Evolutionary conservation across 2,888 invertebrate species (phyloP).

Genomic region (Euproctis similis): DNA sequence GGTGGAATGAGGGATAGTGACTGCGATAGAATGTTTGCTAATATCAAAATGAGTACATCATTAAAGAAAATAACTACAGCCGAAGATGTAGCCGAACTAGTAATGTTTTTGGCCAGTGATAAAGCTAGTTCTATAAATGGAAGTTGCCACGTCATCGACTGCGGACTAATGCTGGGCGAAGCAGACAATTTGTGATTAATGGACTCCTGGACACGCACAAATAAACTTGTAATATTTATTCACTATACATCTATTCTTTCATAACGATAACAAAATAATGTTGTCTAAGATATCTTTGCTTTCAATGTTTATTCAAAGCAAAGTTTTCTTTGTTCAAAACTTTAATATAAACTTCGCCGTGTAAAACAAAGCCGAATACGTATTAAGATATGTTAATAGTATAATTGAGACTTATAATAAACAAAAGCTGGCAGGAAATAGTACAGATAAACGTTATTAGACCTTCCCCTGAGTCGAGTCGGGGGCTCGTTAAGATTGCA

Average conservation of each 20-base stretch:
- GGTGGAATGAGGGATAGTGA: constrained; percentile 39
- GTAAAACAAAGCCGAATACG: constrained; percentile 47
- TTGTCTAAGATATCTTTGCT: constrained; percentile 22
- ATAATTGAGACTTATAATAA: constrained; percentile 35
- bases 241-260: constrained; percentile 11
- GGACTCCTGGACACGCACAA: constrained; percentile 13
- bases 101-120: constrained; percentile 48
- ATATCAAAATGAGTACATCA: constrained; percentile 32
- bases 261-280: constrained; percentile 22
- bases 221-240: constrained; percentile 7
- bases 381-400: constrained; percentile 54
- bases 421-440: constrained; percentile 46
- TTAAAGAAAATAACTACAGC: constrained; percentile 36
- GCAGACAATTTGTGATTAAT: constrained; percentile 29
- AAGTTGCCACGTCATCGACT: constrained; percentile 42
- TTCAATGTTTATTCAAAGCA: constrained; percentile 34
- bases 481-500: constrained; percentile 51
- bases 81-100: constrained; percentile 49
- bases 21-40: constrained; percentile 32
- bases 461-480: constrained; percentile 41
- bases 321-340: constrained; percentile 45
- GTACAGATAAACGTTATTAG: constrained; percentile 48
- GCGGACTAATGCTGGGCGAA: constrained; percentile 44
- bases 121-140: constrained; percentile 49
- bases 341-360: constrained; percentile 37